Conservation (phyloP, 2,113 vertebrate genomes). For the Rhinoptilus africanus region DNA sequence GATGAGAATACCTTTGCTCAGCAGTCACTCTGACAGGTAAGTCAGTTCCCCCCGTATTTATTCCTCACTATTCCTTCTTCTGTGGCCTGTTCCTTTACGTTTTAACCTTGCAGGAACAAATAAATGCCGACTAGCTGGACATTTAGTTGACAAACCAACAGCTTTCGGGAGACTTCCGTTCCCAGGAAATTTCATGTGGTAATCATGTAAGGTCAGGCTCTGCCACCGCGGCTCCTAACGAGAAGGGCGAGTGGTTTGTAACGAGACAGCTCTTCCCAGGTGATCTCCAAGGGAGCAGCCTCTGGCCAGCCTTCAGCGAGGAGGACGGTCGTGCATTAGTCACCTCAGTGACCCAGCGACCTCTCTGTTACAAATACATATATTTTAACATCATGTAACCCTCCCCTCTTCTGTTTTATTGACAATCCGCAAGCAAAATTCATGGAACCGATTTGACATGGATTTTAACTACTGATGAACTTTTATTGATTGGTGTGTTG, state of each 20-base stretch:
- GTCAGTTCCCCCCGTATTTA: not conserved
- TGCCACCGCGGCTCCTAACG: not conserved
- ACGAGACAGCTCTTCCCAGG: not conserved
- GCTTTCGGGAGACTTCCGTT: slow-evolving; percentile 9
- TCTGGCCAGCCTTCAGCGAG: not conserved
- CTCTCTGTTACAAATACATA: not conserved
- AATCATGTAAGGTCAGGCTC: not conserved
- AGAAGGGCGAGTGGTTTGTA: not conserved
- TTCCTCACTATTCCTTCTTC: not conserved
- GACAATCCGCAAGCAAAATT: slow-evolving; percentile 17
- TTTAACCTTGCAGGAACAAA: not conserved
- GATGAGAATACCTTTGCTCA: slow-evolving; percentile 44
- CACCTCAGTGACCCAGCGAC: not conserved
- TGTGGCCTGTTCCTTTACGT: not conserved
- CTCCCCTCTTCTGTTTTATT: not conserved
- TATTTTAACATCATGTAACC: not conserved
- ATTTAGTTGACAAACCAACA: not conserved
- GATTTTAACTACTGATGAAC: slow-evolving; percentile 54
- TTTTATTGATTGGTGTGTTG: slow-evolving; percentile 10
- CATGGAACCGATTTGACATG: not conserved
- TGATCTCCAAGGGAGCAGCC: not conserved
- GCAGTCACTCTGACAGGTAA: slow-evolving; percentile 44
- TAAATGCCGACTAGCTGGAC: not conserved
- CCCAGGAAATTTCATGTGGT: not conserved
- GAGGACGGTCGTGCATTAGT: not conserved